Evolutionary conservation across 2,888 invertebrate species (phyloP), one percentile per base, ranked within the genome.

Genomic region (Cacoxenus indagator): DNA sequence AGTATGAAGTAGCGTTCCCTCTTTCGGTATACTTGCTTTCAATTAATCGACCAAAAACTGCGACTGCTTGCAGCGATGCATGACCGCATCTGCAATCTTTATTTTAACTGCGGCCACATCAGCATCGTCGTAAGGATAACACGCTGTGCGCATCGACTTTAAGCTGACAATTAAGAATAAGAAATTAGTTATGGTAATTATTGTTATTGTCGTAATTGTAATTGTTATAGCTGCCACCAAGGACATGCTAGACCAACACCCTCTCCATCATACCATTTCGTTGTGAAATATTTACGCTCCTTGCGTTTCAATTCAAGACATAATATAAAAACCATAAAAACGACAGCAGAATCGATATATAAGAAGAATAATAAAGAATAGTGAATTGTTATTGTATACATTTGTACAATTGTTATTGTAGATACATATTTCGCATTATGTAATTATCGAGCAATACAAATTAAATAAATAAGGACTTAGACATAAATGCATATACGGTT

Each of bases 21-120:
- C 72, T 0, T 67, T 29, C 0, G 84, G 82, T 29, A 85, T 67
- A 2, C 55, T 55, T n/a, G 64, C 70, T 66, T 85, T 86, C 24
- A 86, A 68, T 69, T 86, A 85, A 76, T 85, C 86, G 0, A 84
- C 84, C 62, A 86, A 65, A 65, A 93, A 85, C 3, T 89, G 90
- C 72, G 91, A 88, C 0, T 86, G 83, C 9, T 80, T 70, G n/a
- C 90, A 87, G 14, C 88, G 87, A 1, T 78, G 64, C 57, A 78
- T 72, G 6, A 89, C 83, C 61, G 89, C 84, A 9, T 84, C 79
- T n/a, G 88, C 84, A 1, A 91, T 90, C 76, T 89, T 90, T 0
- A 83, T 74, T 65, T 89, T 90, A 76, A 92, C 92, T 9, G 87
- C 88, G 0, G 85, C 78, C 17, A 93, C 93, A 78, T 92, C 92